Evolutionary conservation across 2,797 vertebrate species (phyloP), one percentile per base, ranked within the genome.

Genomic region (Catostomus latipinnis): DNA sequence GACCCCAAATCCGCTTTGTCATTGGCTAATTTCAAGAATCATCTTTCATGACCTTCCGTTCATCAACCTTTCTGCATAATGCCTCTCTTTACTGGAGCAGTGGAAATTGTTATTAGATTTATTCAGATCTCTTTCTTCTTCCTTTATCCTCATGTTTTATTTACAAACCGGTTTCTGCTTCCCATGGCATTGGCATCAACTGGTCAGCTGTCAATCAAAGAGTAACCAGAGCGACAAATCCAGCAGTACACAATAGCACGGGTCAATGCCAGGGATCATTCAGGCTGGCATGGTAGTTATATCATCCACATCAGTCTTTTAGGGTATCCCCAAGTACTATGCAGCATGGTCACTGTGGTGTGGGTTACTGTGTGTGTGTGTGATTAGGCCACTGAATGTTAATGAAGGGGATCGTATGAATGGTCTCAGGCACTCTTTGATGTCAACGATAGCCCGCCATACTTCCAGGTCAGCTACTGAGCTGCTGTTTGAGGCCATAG

Each of bases 41-140:
- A 10, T n/a, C 9, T 11, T 8, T 57, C 14, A 7, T 43, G 57
- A 54, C 49, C 68, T 71, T 56, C 56, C 5, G 13, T 16, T 65
- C 71, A 61, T 67, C 46, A 14, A 43, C 52, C 18, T 62, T 16
- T 60, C 46, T 53, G 48, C 34, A 48, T 52, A 60, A 77, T 5
- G 62, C 58, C 10, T 75, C 6, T 9, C 14, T 67, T 34, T 11
- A 5, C 52, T 54, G 71, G 12, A 53, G 53, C 50, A 78, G 34
- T 81, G 83, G 76, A 83, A 81, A 76, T 72, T 72, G 92, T 91
- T 82, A 73, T 76, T 73, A 81, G 80, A 90, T 82, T 89, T 90
- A 88, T 91, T 89, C 86, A 87, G 88, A 88, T 78, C 81, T 62
- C 60, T 76, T 58, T 83, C 84, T 80, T 22, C 86, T 83, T 58